Evolutionary conservation across 2,797 vertebrate species (phyloP), one percentile per base, ranked within the genome.

Genomic region (Myripristis jacobus): DNA sequence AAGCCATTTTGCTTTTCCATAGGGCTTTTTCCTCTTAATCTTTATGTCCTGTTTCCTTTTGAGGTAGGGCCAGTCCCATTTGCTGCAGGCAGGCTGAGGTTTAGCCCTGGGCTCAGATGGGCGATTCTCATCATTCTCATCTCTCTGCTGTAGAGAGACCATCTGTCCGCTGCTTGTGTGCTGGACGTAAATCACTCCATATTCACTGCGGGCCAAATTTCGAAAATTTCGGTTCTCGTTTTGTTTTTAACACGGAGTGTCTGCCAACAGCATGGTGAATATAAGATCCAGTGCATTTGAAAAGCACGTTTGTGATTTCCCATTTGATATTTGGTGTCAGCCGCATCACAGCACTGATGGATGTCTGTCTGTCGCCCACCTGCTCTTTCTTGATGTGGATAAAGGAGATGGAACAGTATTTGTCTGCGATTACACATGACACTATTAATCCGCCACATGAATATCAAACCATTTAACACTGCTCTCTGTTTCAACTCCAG

Each of bases 151-250:
- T 48, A 44, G 36, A 54, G 22, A 76, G 31, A 73, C 79, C 77
- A 84, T 86, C 73, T 88, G 73, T 75, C 46, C 16, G 47, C 31
- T 59, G 41, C 12, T 4, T 55, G 58, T 79, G 56, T 56, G 54
- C 47, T 66, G 44, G 50, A 57, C 55, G 11, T 44, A 19, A 70
- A 80, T 77, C 67, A 64, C 48, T 44, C 47, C 27, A 65, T 51
- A 58, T 76, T 77, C 58, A 29, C 29, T 38, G 24, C 6, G 10
- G 66, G 57, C 56, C 73, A 81, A 24, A 58, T 24, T n/a, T 51
- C 38, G 22, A 41, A n/a, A 65, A 51, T 38, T 41, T 19, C 41
- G 16, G n/a, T 43, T 41, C 10, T 22, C 25, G 6, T 52, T 78
- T 61, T 47, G 19, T 65, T 46, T 50, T 4, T 76, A 15, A 74